Conservation (phyloP, 2,888 invertebrate genomes). For the Pyrocoelia pectoralis region DNA sequence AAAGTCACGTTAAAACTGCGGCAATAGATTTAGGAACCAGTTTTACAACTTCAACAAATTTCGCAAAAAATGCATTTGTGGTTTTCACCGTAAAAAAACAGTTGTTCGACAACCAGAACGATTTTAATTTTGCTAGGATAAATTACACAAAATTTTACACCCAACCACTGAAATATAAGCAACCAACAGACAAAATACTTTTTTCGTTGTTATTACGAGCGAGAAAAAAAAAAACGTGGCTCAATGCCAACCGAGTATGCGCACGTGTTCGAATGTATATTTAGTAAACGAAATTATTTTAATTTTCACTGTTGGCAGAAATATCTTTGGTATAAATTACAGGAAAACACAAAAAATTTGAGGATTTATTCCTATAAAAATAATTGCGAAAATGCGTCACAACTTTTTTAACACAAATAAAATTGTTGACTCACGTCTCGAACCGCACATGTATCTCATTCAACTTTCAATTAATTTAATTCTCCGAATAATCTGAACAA, state of each 20-base stretch:
- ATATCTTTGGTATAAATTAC: conserved; percentile 31
- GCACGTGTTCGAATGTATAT: conserved; percentile 38
- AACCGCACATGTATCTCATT: not conserved
- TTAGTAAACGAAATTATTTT: conserved; percentile 32
- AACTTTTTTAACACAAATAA: not conserved
- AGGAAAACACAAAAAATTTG: conserved; percentile 19
- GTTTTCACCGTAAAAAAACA: conserved; percentile 35
- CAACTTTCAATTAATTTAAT: not conserved
- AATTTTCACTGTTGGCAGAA: conserved; percentile 28
- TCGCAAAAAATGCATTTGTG: conserved; percentile 43
- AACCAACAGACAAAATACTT: not conserved
- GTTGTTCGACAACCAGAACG: conserved; percentile 35
- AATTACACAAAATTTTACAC: not conserved
- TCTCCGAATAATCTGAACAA: not conserved
- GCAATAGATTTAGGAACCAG: conserved; percentile 43
- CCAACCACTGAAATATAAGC: no score
- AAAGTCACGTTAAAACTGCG: conserved; percentile 28
- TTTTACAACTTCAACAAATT: conserved; percentile 44
- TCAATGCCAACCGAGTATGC: conserved; percentile 38
- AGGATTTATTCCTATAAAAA: conserved; percentile 22
- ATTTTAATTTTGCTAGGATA: conserved; percentile 23
- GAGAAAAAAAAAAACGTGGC: conserved; percentile 36
- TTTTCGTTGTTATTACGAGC: conserved; percentile 18
- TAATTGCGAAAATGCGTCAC: conserved; percentile 5
- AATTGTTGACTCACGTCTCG: not conserved